A percentile compares a stretch with the other conserved stretches of the same genome.
These are phyloP conservation scores for Petrocephalus sullivani DNA, from an alignment of 2,797 vertebrate genomes.

Conservation along the genomic window DNA sequence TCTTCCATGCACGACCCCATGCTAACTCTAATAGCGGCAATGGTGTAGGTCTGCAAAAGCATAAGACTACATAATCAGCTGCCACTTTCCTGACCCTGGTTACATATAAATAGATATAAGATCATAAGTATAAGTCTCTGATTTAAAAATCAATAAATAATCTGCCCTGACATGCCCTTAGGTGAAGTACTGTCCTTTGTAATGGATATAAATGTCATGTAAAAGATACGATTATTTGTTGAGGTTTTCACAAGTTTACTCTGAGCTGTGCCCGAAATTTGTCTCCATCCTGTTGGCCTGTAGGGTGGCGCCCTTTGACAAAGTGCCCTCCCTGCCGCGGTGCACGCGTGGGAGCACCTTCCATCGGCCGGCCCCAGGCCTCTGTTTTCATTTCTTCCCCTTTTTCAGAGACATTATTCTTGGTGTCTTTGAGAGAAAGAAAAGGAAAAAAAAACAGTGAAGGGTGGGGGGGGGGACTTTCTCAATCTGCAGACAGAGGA, in stretches of 20 bases:
- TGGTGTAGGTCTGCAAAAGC: neutral
- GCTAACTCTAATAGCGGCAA: neutral
- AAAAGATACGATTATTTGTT: neutral
- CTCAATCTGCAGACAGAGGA: slow-evolving; percentile 58
- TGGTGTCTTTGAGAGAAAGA: slow-evolving; percentile 56
- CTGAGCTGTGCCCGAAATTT: neutral
- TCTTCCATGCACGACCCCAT: neutral
- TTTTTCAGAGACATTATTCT: slow-evolving; percentile 66
- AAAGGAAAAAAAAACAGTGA: slow-evolving; percentile 14
- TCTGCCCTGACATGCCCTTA: neutral
- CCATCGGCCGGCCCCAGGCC: slow-evolving; percentile 40
- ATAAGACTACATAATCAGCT: neutral
- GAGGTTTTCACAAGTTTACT: neutral
- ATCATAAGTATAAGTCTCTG: neutral
- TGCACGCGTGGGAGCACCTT: slow-evolving; percentile 31
- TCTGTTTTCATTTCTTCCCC: slow-evolving; percentile 58
- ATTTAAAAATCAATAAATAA: neutral
- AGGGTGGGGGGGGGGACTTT: no score
- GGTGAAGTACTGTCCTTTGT: neutral
- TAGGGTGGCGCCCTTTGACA: slow-evolving; percentile 21
- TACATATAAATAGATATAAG: neutral
- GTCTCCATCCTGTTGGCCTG: slow-evolving; percentile 6
- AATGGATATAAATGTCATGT: neutral
- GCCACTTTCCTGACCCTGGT: neutral
- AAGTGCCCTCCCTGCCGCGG: slow-evolving; percentile 37